Conservation (phyloP, 1,140 invertebrate species). For the Argopecten irradians region DNA sequence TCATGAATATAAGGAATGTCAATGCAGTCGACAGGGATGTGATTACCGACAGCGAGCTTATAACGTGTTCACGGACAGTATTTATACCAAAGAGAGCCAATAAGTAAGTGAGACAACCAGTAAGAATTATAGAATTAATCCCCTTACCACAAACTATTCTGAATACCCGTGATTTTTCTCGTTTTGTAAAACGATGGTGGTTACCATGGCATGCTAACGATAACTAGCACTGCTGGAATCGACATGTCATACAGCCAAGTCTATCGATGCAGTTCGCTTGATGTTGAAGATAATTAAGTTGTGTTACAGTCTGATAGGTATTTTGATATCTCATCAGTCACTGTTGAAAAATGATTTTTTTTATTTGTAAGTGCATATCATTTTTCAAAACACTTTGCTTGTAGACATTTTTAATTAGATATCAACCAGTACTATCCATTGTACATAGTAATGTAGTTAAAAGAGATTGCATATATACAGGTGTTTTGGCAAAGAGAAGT, state of each 20-base stretch:
- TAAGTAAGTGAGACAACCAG: background rate
- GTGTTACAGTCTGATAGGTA: background rate
- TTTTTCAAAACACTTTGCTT: slow-evolving; percentile 10
- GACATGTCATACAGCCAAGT: background rate
- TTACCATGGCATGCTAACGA: slow-evolving; percentile 11
- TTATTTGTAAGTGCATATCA: background rate
- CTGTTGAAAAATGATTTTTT: background rate
- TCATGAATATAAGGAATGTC: slow-evolving; percentile 22
- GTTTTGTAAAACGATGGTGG: background rate
- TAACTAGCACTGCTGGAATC: background rate
- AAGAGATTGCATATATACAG: no score
- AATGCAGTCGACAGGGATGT: slow-evolving; percentile 20
- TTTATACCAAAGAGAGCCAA: background rate
- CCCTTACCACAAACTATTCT: background rate
- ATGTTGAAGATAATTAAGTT: background rate
- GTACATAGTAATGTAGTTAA: no score
- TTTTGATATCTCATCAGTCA: background rate
- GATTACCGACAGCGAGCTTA: slow-evolving; percentile 1
- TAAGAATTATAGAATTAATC: background rate
- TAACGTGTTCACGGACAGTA: background rate
- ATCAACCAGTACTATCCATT: no score
- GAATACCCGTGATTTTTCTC: background rate
- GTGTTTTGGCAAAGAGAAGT: no score
- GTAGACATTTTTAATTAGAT: background rate
- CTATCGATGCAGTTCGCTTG: background rate